Base-by-base conservation (phyloP, 2,888 invertebrate genomes). In the Tortrix viridana region DNA sequence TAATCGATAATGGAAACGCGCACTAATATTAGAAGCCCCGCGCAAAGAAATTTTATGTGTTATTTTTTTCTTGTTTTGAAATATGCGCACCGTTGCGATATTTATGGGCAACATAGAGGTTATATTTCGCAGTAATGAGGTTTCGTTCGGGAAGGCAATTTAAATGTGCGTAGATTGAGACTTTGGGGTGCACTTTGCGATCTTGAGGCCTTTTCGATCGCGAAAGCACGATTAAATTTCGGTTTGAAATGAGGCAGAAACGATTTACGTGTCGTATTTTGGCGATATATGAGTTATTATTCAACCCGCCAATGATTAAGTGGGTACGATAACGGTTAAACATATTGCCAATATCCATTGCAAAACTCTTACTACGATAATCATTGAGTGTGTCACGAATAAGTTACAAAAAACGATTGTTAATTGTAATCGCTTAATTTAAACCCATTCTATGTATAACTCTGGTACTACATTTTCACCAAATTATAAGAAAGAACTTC, bases 121-220 rank as follows among this genome's bases (percentile, higher is more conserved):
- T 62, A 62, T 62, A 62, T 62, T 62, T 62, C 26, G 87, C 86
- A 89, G 90, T 91, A 91, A 92, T 90, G 90, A 92, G 90, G 86
- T 89, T 90, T 88, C 82, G 88, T 89, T 91, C 88, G 87, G 89
- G 86, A 89, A 89, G 88, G 90, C 90, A 90, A 90, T 91, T 88
- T 89, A 84, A 89, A 89, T 89, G 88, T 84, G 85, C 88, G 86
- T 86, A 89, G 88, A 91, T 90, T 89, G 91, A 90, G 90, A 86
- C 86, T 88, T 89, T 86, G 81, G 83, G 83, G 79, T 75, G 77
- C 74, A 80, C 72, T 76, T 80, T 22, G 53, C n/a, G 22, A 41
- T 61, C 32, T 50, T 20, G 22, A 50, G 43, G 49, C 50, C 38
- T 62, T 57, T 50, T 19, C 18, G 37, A 37, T 37, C 19, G 19